Conservation (phyloP, 1,140 invertebrate genomes). For the Drosophila orosa region DNA sequence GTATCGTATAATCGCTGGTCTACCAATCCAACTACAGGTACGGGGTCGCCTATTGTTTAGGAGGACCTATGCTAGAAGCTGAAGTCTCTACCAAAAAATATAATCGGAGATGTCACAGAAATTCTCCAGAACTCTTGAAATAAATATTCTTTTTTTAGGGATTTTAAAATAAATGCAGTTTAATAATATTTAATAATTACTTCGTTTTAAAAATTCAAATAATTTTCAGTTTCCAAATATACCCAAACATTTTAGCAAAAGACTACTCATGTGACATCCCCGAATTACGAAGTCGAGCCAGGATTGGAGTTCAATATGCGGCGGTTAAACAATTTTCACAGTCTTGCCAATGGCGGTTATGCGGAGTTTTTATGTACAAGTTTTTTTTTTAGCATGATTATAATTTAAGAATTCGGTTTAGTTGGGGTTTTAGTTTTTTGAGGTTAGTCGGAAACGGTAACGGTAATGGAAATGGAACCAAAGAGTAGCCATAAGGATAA, state of each 20-base stretch:
- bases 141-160: too few species aligned
- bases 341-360: slow-evolving; percentile 40
- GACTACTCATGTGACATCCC: slow-evolving; percentile 9
- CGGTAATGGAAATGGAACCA: slow-evolving; percentile 28
- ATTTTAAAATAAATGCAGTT: too few species aligned
- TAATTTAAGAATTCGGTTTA: not conserved
- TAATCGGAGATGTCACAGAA: slow-evolving; percentile 10
- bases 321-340: slow-evolving; percentile 40
- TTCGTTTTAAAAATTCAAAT: not conserved
- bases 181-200: too few species aligned
- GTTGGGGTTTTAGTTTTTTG: not conserved
- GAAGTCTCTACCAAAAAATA: slow-evolving; percentile 13
- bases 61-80: slow-evolving; percentile 31
- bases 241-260: too few species aligned
- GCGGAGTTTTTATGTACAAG: slow-evolving; percentile 32
- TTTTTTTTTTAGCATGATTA: slow-evolving; percentile 16
- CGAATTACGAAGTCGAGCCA: slow-evolving; percentile 2
- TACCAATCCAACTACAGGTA: slow-evolving; percentile 44
- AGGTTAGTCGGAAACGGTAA: slow-evolving; percentile 18
- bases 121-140: not conserved
- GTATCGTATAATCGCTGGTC: slow-evolving; percentile 27
- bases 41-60: slow-evolving; percentile 26
- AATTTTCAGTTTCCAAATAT: too few species aligned
- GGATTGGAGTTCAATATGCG: slow-evolving; percentile 24
- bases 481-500: slow-evolving; percentile 36